Conservation (phyloP, 2,888 invertebrate genomes). For the Hoplodrina ambigua region DNA sequence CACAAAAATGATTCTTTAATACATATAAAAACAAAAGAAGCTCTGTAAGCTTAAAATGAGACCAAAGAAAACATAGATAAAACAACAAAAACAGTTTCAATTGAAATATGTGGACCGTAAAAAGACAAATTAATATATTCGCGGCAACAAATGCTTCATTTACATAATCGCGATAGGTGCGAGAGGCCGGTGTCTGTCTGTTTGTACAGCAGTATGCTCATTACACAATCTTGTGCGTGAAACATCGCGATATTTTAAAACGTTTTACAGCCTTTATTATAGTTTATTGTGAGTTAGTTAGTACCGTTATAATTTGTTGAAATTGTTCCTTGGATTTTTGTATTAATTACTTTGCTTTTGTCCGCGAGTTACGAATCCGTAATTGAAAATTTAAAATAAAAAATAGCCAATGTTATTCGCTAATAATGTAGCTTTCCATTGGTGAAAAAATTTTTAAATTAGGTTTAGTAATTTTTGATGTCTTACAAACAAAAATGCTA, state of each 20-base stretch:
- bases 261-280: constrained; percentile 36
- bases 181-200: constrained; percentile 52
- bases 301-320: not conserved
- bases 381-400: too few species aligned
- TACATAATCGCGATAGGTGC: constrained; percentile 54
- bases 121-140: constrained; percentile 57
- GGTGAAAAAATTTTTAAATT: too few species aligned
- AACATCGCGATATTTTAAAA: constrained; percentile 39
- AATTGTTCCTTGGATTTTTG: too few species aligned
- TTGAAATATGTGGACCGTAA: constrained; percentile 47
- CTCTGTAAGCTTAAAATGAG: not conserved
- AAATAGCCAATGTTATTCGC: too few species aligned
- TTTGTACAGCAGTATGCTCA: constrained; percentile 57
- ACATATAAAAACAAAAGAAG: not conserved
- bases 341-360: not conserved
- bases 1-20: not conserved
- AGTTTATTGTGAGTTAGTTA: constrained; percentile 24
- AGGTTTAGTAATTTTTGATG: too few species aligned
- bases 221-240: constrained; percentile 60
- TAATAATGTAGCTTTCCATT: too few species aligned
- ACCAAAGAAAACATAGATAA: constrained; percentile 10
- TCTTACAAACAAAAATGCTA: too few species aligned
- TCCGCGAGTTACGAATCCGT: too few species aligned
- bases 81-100: constrained; percentile 32
- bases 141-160: constrained; percentile 48